phyloP scores from a whole-genome alignment of 2,888 invertebrate species.

The Hylaea fasciaria region DNA sequence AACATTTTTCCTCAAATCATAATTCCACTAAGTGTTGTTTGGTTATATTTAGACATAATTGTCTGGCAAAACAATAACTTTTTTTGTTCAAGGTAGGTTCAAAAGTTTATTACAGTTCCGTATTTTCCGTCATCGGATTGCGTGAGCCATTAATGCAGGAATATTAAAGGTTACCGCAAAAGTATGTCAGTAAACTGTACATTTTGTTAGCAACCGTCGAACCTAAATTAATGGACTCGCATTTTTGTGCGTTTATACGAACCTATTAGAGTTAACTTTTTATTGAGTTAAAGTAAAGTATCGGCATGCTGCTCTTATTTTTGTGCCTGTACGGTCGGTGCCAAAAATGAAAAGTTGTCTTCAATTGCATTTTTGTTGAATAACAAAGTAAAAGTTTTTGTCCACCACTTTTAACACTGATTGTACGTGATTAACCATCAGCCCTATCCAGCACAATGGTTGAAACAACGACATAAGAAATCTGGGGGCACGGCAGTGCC shows the following conservation, averaged over 20 bases:
- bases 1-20: too few species aligned
- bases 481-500: too few species aligned
- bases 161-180: conserved; percentile 9
- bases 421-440: too few species aligned
- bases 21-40: too few species aligned
- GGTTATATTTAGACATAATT: background rate
- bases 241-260: background rate
- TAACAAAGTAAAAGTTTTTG: too few species aligned
- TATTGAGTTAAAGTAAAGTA: background rate
- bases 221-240: background rate
- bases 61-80: conserved; percentile 11
- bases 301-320: background rate
- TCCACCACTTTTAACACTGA: too few species aligned
- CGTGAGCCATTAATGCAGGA: conserved; percentile 29
- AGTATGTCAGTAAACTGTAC: conserved; percentile 4
- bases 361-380: too few species aligned
- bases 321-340: too few species aligned
- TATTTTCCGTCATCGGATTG: conserved; percentile 34
- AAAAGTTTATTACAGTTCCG: conserved; percentile 15
- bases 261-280: background rate
- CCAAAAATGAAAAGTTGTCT: too few species aligned
- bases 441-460: too few species aligned
- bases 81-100: conserved; percentile 7
- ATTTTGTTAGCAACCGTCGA: conserved; percentile 10
- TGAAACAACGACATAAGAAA: too few species aligned